Evolutionary conservation across 2,797 vertebrate species (phyloP).

Genomic region (Spizella passerina): DNA sequence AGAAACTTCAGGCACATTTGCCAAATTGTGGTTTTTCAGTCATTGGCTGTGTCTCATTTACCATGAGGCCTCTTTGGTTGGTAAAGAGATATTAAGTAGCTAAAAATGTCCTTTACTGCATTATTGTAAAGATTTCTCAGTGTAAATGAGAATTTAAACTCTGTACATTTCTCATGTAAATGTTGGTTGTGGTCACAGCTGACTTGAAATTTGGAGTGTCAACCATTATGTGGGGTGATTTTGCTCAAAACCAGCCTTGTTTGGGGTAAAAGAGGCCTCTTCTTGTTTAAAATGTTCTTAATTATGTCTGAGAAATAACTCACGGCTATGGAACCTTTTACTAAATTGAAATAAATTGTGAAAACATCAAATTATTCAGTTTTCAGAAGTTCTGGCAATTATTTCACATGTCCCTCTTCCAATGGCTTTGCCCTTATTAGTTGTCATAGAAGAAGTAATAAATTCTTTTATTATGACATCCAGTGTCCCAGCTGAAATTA

Average conservation of each 20-base stretch:
- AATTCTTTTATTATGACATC: conserved; percentile 62
- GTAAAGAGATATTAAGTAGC: conserved; percentile 50
- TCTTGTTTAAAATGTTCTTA: conserved; percentile 60
- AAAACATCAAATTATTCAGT: conserved; percentile 64
- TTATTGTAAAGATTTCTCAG: conserved; percentile 45
- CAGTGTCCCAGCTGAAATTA: conserved; percentile 46
- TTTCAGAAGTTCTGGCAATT: conserved; percentile 66
- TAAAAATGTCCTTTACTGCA: conserved; percentile 34
- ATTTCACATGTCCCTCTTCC: conserved; percentile 41
- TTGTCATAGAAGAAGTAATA: conserved; percentile 60
- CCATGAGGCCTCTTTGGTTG: conserved; percentile 55
- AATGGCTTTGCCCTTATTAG: conserved; percentile 58
- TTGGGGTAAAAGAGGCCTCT: conserved; percentile 45
- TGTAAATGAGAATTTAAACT: conserved; percentile 29
- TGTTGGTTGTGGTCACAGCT: conserved; percentile 24
- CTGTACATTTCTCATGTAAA: conserved; percentile 35
- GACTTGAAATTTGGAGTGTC: conserved; percentile 37
- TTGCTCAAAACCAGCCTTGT: conserved; percentile 39
- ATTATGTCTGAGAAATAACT: conserved; percentile 60
- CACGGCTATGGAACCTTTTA: conserved; percentile 58
- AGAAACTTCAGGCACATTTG: neutral
- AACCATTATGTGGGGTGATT: conserved; percentile 19
- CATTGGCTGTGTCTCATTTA: conserved; percentile 45
- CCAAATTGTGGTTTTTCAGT: conserved; percentile 62
- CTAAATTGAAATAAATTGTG: conserved; percentile 65